Evolutionary conservation across 2,888 invertebrate genomes (phyloP), one percentile per base, ranked within the genome.

Genomic region (Ectropis crepuscularia): DNA sequence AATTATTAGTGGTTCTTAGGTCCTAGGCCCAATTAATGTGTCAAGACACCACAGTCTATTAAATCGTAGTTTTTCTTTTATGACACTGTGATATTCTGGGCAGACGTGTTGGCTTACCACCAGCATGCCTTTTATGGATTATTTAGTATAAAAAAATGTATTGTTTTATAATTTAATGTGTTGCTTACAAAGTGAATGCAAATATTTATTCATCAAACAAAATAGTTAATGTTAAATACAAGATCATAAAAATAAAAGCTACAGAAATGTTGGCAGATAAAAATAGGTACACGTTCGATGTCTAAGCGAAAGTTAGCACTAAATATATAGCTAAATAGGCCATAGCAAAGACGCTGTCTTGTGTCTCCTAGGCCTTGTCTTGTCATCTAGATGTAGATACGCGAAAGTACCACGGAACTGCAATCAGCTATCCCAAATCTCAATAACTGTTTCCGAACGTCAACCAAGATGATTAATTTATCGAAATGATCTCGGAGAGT

Each of bases 381-480:
- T 59, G 63, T 58, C 58, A 63, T 58, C 60, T 65, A 48, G 11
- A 65, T 65, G 57, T 64, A 59, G 63, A 64, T 59, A 59, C 43
- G 47, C 43, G 57, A 39, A 48, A 48, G 60, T 48, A 60, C 60
- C 61, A 65, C 50, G 47, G 42, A n/a, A 51, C 28, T 48, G n/a
- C 55, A 50, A 64, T 64, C 64, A 55, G 42, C 38, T 47, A 47
- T 37, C 51, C 49, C 42, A 11, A 36, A 64, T 64, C 64, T 51
- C 8, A 59, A 38, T 64, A 65, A 65, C 59, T 57, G 64, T 65
- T 62, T 63, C 64, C 11, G 38, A 66, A 67, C 58, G 69, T 66
- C 69, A 68, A 54, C 59, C 46, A 6, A 36, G 39, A 55, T 69
- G 67, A 71, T 71, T 64, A 63, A 69, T 71, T 71, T 69, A 69